Base-by-base conservation (phyloP, 2,797 vertebrate genomes). In the Gymnopithys bicolor region DNA sequence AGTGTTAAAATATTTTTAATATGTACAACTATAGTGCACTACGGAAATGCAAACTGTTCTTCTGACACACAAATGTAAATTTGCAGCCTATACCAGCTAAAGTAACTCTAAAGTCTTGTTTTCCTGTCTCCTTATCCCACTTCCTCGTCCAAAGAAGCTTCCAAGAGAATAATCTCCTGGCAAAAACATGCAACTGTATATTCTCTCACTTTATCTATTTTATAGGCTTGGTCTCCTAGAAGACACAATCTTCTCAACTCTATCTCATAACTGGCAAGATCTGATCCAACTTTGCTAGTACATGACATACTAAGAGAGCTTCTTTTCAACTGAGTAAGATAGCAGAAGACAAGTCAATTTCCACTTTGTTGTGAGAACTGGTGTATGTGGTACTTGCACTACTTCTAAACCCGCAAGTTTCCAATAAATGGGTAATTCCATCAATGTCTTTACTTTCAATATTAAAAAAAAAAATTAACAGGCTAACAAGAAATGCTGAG, bases 11-110 rank as follows among this genome's bases (percentile, higher is more conserved):
- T 24, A 19, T 30, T 77, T 76, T 80, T 52, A 62, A 5, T 39
- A 79, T 10, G 23, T 30, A 53, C 19, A 68, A 68, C 19, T 1
- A 7, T 6, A 49, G 9, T 6, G 12, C 9, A 63, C 35, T 41
- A 69, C 2, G 3, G 30, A 46, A 88, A 84, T 0, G 0, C 11
- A 58, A 53, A 75, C 2, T 25, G 11, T 41, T 84, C 28, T 76
- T 83, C 60, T 13, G 48, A 85, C 15, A 83, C 9, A 80, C 23
- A 73, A 80, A 66, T 7, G 6, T 2, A 66, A 35, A 75, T 48
- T 13, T 58, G 5, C n/a, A 66, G 41, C 46, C 52, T 41, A 7
- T 28, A 60, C 7, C 30, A 73, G 24, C 10, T 66, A 60, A 69
- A 4, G 22, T 27, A 70, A 71, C 4, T 9, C 14, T 6, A n/a